Base-by-base conservation (phyloP, 2,797 vertebrate species). In the Rousettus madagascariensis region DNA sequence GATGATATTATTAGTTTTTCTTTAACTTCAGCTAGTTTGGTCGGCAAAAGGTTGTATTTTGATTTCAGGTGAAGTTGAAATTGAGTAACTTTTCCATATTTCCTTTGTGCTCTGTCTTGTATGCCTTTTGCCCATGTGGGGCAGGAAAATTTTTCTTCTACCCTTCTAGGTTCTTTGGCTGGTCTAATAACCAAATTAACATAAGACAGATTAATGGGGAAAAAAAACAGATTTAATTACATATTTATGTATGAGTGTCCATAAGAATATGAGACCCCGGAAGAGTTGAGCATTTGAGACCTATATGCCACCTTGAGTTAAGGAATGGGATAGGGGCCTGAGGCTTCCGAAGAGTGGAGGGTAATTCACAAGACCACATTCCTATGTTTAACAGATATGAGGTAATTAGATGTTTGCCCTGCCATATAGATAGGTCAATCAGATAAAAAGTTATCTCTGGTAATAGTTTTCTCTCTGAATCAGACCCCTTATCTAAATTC, bases 61-160 rank as follows among this genome's bases (percentile, higher is more conserved):
- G 57, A 68, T 89, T 92, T 92, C 65, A 74, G 71, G 41, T 68
- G 85, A 92, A 85, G 49, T 2, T 89, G 51, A 74, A 89, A 90
- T 66, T 66, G 49, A 74, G 43, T 33, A 55, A 51, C 9, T 77
- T 88, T 71, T 55, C 11, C 57, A n/a, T 53, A 55, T 68, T 74
- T 79, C 36, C 16, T 72, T 75, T 15, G 4, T 85, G 10, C 33
- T 71, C 53, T 83, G 4, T 66, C 11, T 82, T 91, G 74, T 13
- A 49, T 55, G n/a, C 24, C 24, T 88, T 91, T 95, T 75, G 71
- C 17, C 26, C 72, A 53, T 24, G 49, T 33, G 51, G n/a, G 30
- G n/a, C 19, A 22, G n/a, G 6, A 53, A 30, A 33, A 75, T 22
- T 53, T 33, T n/a, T 53, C 49, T 53, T 75, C n/a, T 51, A 33